A percentile compares a stretch with the other conserved stretches of the same genome.
Conservation (phyloP, 2,888 invertebrate species). For the Noctua comes region DNA sequence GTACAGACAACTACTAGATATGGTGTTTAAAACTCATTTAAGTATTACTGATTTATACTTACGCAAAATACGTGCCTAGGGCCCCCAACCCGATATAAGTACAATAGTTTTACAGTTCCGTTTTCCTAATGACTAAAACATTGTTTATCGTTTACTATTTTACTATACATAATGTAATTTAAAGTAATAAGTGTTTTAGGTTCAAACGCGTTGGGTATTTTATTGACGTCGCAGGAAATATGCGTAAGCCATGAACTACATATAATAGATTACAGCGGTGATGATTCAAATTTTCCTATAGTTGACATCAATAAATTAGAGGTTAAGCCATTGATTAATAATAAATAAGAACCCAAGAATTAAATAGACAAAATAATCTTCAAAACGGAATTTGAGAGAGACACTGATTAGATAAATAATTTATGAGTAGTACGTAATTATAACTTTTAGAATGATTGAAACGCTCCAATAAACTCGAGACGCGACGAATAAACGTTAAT, state of each 20-base stretch:
- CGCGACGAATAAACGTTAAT: slow-evolving; percentile 41
- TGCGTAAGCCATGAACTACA: not conserved
- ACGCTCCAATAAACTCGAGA: slow-evolving; percentile 50
- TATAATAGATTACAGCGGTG: not conserved
- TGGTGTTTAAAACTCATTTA: not conserved
- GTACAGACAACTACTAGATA: not conserved
- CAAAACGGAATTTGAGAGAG: slow-evolving; percentile 25
- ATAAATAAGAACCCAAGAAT: not conserved
- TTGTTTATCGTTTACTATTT: not conserved
- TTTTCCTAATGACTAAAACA: slow-evolving; percentile 5
- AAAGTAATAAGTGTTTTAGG: not conserved
- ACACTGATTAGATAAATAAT: slow-evolving; percentile 52
- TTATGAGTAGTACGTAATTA: slow-evolving; percentile 39
- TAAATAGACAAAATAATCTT: slow-evolving; percentile 12
- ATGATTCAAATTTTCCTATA: not conserved
- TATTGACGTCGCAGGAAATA: not conserved
- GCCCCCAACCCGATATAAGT: not conserved
- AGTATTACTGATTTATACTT: not conserved
- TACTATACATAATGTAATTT: not conserved
- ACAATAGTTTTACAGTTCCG: slow-evolving; percentile 15
- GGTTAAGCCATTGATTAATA: not conserved
- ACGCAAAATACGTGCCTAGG: not conserved
- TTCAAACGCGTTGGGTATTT: not conserved
- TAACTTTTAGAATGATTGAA: slow-evolving; percentile 52
- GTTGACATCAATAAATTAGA: not conserved